phyloP scores from a whole-genome alignment of 2,888 invertebrate species.

The Archips xylosteana region DNA sequence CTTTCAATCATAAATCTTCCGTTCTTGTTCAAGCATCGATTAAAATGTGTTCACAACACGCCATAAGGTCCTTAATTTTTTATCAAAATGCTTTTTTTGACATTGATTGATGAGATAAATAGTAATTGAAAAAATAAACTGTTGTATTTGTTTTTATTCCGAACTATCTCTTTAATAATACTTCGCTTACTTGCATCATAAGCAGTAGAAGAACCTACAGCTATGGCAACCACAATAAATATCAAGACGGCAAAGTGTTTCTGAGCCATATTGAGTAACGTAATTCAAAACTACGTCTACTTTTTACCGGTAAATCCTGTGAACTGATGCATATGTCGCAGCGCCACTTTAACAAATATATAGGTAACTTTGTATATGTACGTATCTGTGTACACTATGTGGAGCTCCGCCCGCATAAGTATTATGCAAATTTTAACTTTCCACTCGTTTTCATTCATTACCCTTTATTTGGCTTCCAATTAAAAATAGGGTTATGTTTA shows the following conservation, averaged over 20 bases:
- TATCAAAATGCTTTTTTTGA: too few relatives aligned
- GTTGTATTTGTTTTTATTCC: too few relatives aligned
- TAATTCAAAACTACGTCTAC: not conserved
- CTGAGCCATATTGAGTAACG: not conserved
- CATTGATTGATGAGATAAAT: too few relatives aligned
- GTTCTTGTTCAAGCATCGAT: too few relatives aligned
- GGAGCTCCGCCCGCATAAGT: conserved; percentile 26
- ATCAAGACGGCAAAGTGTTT: not conserved
- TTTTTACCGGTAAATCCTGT: not conserved
- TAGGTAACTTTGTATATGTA: not conserved
- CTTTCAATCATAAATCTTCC: too few relatives aligned
- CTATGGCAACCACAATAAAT: not conserved
- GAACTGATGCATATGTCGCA: not conserved
- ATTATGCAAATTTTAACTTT: conserved; percentile 31
- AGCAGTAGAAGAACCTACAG: not conserved
- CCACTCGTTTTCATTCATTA: conserved; percentile 23
- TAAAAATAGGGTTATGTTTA: not conserved
- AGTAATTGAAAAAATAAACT: too few relatives aligned
- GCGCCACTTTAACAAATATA: not conserved
- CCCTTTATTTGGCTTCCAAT: conserved; percentile 8
- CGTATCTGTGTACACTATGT: conserved; percentile 3
- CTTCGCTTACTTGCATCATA: conserved; percentile 12
- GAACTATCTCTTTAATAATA: too few relatives aligned
- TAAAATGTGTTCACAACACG: too few relatives aligned
- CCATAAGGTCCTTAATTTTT: too few relatives aligned